Evolutionary conservation across 2,797 vertebrate species (phyloP).

Genomic region (Sparus aurata): DNA sequence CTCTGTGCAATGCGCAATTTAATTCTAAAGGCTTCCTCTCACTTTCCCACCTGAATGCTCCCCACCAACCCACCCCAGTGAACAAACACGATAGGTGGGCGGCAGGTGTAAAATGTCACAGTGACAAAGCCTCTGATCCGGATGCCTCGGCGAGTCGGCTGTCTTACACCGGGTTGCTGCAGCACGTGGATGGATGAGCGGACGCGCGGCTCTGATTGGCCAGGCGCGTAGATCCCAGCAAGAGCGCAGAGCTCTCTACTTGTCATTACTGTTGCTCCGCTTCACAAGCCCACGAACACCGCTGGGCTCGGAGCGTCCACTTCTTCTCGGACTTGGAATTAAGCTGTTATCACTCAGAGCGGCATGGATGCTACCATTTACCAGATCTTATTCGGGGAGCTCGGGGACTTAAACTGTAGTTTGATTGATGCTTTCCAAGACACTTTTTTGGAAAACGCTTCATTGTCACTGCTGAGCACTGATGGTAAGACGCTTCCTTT

Average conservation of each 20-base stretch:
- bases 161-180: constrained; percentile 25
- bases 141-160: constrained; percentile 6
- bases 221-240: constrained; percentile 47
- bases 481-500: constrained; percentile 87
- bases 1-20: too few species aligned
- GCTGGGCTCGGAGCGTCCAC: constrained; percentile 46
- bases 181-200: constrained; percentile 37
- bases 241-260: constrained; percentile 43
- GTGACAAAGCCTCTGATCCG: constrained; percentile 18
- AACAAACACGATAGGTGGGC: constrained; percentile 28
- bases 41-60: neutral
- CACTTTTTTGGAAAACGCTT: constrained; percentile 88
- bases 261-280: constrained; percentile 55
- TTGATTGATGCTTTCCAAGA: constrained; percentile 88
- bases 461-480: constrained; percentile 84
- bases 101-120: constrained; percentile 62
- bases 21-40: neutral
- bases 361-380: constrained; percentile 87
- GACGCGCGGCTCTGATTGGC: constrained; percentile 61
- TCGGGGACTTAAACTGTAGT: constrained; percentile 94
- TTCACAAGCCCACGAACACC: constrained; percentile 56
- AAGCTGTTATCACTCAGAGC: neutral
- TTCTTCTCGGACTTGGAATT: constrained; percentile 43
- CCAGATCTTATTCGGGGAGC: constrained; percentile 88
- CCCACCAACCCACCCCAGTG: neutral